Percentiles rank a stretch among this genome's conserved stretches.
Conservation (phyloP, 2,888 invertebrate species). For the Hecatera dysodea region DNA sequence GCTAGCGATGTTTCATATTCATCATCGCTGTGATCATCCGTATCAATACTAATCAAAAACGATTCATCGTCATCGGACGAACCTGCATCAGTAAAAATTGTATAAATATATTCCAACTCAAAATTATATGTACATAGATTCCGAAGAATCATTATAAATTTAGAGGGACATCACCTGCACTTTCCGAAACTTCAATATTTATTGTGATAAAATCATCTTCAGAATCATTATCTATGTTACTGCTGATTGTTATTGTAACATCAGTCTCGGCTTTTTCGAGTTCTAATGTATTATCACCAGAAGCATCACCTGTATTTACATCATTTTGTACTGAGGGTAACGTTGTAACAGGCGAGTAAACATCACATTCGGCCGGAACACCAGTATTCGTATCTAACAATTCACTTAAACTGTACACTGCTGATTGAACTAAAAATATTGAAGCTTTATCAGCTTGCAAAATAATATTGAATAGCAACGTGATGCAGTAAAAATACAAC, state of each 20-base stretch:
- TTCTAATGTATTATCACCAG: slow-evolving; percentile 33
- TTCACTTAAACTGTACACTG: slow-evolving; percentile 44
- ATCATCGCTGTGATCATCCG: slow-evolving; percentile 14
- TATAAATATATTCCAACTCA: slow-evolving; percentile 15
- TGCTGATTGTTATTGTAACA: slow-evolving; percentile 42
- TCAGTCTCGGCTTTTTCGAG: slow-evolving; percentile 31
- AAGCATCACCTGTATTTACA: slow-evolving; percentile 37
- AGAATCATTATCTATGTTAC: slow-evolving; percentile 32
- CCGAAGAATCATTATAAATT: slow-evolving; percentile 43
- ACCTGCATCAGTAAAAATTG: slow-evolving; percentile 37
- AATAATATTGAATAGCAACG: slow-evolving; percentile 40
- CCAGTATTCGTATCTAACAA: slow-evolving; percentile 35
- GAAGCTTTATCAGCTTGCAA: slow-evolving; percentile 53
- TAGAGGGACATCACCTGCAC: slow-evolving; percentile 55
- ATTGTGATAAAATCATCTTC: slow-evolving; percentile 50
- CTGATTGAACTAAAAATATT: slow-evolving; percentile 56
- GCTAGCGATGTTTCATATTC: not conserved
- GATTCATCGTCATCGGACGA: slow-evolving; percentile 10
- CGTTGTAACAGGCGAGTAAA: slow-evolving; percentile 30
- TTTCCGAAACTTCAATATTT: slow-evolving; percentile 49
- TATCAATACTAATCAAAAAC: slow-evolving; percentile 30
- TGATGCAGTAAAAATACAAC: slow-evolving; percentile 13
- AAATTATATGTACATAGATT: slow-evolving; percentile 14
- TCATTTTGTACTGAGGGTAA: slow-evolving; percentile 35
- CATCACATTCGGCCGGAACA: slow-evolving; percentile 42